A percentile compares a stretch with the other conserved stretches of the same genome.
Conservation (phyloP, 2,113 vertebrate genomes). For the Callionymus lyra region DNA sequence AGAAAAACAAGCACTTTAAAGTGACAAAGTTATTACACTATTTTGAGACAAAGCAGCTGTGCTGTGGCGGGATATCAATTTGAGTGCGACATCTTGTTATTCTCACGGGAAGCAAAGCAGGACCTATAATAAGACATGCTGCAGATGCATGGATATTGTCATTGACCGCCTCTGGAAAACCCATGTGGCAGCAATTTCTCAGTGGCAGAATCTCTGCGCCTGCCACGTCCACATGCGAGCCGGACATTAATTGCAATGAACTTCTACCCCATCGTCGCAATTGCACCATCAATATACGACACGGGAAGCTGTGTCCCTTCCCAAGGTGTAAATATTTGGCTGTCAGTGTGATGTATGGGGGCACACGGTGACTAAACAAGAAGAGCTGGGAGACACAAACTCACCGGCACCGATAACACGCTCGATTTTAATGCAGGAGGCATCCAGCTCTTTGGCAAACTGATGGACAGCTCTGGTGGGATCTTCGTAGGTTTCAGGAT, state of each 20-base stretch:
- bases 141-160: constrained; percentile 46
- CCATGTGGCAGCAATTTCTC: constrained; percentile 59
- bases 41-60: constrained; percentile 52
- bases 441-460: constrained; percentile 98
- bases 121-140: constrained; percentile 56
- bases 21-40: constrained; percentile 45
- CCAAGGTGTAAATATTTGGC: constrained; percentile 79
- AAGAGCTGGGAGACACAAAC: constrained; percentile 61
- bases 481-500: constrained; percentile 98
- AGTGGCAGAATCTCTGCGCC: constrained; percentile 27
- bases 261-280: constrained; percentile 25
- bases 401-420: constrained; percentile 98
- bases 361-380: constrained; percentile 65
- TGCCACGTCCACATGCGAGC: constrained; percentile 21
- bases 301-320: constrained; percentile 47
- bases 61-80: constrained; percentile 44
- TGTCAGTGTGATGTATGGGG: constrained; percentile 83
- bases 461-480: constrained; percentile 99
- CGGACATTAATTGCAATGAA: constrained; percentile 63
- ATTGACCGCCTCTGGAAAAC: constrained; percentile 51
- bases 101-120: constrained; percentile 37
- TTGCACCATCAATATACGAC: constrained; percentile 45
- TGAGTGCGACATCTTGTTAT: constrained; percentile 39
- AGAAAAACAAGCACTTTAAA: constrained; percentile 2
- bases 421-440: constrained; percentile 99